Evolutionary conservation across 2,797 vertebrate species (phyloP).

Genomic region (Coracias cyanogaster): DNA sequence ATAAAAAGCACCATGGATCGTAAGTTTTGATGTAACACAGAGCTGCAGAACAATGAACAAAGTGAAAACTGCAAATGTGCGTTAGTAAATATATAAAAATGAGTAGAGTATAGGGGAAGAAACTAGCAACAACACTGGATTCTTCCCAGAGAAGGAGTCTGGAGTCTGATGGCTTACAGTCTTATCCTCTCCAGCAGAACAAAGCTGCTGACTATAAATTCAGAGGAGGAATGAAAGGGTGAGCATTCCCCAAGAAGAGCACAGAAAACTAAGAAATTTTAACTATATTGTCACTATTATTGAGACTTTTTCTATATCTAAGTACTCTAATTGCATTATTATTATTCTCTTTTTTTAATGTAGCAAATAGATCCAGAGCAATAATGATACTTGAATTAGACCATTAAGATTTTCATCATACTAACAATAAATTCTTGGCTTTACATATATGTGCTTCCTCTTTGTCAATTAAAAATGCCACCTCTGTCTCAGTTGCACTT

Average conservation of each 20-base stretch:
- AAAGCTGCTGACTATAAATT: background rate
- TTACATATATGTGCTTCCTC: background rate
- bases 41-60: background rate
- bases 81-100: background rate
- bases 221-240: background rate
- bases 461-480: background rate
- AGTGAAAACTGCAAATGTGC: background rate
- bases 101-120: background rate
- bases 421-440: background rate
- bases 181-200: background rate
- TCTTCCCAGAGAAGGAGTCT: background rate
- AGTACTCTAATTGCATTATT: background rate
- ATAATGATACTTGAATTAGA: background rate
- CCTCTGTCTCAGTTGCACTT: background rate
- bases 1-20: background rate
- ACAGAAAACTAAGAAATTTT: background rate
- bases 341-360: background rate
- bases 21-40: background rate
- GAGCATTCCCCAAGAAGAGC: background rate
- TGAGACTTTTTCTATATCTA: background rate
- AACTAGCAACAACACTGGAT: background rate
- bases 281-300: background rate
- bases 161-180: background rate
- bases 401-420: background rate
- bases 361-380: background rate